Conservation (phyloP, 2,888 invertebrate species). For the Muschampia plurimacula region DNA sequence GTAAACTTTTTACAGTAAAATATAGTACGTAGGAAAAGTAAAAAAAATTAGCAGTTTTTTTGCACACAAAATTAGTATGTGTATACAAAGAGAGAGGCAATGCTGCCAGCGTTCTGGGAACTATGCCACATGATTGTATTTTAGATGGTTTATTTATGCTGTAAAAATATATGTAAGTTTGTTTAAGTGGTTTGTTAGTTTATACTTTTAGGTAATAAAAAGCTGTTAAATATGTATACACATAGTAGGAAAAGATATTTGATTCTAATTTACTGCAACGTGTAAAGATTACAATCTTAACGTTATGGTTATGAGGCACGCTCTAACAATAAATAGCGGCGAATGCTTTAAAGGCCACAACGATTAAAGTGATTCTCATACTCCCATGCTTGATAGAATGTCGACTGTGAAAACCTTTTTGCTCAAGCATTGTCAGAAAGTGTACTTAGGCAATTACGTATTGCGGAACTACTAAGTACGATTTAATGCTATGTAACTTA, state of each 20-base stretch:
- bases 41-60: no score
- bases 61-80: no score
- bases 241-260: constrained; percentile 10
- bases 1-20: constrained; percentile 6
- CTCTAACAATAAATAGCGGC: constrained; percentile 24
- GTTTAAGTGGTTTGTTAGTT: no score
- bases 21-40: not conserved
- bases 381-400: constrained; percentile 43
- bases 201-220: no score
- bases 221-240: no score
- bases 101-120: no score
- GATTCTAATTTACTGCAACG: constrained; percentile 26
- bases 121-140: no score
- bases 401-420: constrained; percentile 41
- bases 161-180: no score
- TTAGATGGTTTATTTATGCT: no score
- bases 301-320: constrained; percentile 19
- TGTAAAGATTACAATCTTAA: constrained; percentile 21
- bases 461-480: constrained; percentile 61
- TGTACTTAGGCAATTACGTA: constrained; percentile 60
- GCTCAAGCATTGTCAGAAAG: constrained; percentile 50
- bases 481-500: constrained; percentile 61
- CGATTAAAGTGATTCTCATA: constrained; percentile 41
- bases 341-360: constrained; percentile 18
- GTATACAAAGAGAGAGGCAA: no score